phyloP scores from a whole-genome alignment of 2,113 vertebrate genomes.

The Phylloscopus trochiloides region DNA sequence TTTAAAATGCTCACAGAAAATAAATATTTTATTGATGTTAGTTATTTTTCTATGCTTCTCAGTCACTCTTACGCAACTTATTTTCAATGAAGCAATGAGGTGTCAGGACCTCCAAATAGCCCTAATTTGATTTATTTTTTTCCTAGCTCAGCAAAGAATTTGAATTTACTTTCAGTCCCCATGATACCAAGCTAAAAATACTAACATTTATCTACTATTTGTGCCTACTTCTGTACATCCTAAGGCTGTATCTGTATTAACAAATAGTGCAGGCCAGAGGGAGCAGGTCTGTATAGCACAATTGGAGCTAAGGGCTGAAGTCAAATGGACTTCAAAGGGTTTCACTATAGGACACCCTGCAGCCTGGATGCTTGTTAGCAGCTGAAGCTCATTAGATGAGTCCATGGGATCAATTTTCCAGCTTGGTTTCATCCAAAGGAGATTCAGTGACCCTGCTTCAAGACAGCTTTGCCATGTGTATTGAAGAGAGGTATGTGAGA shows the following conservation, averaged over 20 bases:
- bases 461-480: neutral
- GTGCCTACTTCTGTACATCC: neutral
- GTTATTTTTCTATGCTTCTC: neutral
- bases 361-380: neutral
- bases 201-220: neutral
- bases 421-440: neutral
- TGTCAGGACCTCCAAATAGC: neutral
- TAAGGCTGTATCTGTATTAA: neutral
- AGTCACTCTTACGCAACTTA: neutral
- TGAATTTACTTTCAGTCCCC: neutral
- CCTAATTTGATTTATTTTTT: neutral
- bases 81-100: neutral
- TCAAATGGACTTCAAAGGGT: neutral
- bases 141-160: neutral
- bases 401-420: neutral
- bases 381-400: neutral
- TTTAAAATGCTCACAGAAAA: neutral
- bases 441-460: neutral
- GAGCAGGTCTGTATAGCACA: neutral
- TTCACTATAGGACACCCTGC: neutral
- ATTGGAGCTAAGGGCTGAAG: neutral
- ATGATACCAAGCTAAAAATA: neutral
- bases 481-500: neutral
- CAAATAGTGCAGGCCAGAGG: neutral
- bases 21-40: neutral